Conservation (phyloP, 2,113 vertebrate species). For the Stercorarius parasiticus region DNA sequence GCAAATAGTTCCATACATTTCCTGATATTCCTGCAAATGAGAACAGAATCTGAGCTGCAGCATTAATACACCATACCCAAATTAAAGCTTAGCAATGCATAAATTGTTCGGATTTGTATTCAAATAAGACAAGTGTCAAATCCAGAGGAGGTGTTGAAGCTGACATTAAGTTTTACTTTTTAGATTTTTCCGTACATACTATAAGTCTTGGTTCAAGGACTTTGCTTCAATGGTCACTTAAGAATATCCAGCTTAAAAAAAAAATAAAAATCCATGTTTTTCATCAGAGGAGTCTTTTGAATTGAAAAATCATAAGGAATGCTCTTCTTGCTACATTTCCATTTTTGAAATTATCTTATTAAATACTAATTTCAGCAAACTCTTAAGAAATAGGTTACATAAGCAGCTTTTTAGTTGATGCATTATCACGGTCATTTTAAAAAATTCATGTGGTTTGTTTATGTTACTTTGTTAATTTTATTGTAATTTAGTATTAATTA, state of each 20-base stretch:
- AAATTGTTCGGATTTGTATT: neutral
- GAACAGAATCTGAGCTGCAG: neutral
- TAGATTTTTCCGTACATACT: neutral
- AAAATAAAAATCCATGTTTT: neutral
- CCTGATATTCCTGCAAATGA: neutral
- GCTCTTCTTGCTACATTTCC: neutral
- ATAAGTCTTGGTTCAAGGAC: neutral
- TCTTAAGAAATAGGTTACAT: neutral
- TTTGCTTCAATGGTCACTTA: neutral
- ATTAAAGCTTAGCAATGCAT: neutral
- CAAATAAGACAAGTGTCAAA: neutral
- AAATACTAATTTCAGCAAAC: neutral
- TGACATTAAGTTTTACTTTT: neutral
- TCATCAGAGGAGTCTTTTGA: neutral
- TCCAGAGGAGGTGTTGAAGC: neutral
- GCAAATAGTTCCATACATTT: neutral
- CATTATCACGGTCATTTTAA: neutral
- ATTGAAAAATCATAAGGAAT: neutral
- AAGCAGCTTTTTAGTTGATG: neutral
- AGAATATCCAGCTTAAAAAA: neutral
- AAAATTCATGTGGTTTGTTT: constrained; percentile 10
- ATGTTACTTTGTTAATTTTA: constrained; percentile 13
- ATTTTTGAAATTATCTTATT: neutral
- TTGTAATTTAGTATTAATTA: constrained; percentile 48
- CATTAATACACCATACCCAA: neutral